Evolutionary conservation across 1,140 invertebrate genomes (phyloP).

Genomic region (Argopecten irradians): DNA sequence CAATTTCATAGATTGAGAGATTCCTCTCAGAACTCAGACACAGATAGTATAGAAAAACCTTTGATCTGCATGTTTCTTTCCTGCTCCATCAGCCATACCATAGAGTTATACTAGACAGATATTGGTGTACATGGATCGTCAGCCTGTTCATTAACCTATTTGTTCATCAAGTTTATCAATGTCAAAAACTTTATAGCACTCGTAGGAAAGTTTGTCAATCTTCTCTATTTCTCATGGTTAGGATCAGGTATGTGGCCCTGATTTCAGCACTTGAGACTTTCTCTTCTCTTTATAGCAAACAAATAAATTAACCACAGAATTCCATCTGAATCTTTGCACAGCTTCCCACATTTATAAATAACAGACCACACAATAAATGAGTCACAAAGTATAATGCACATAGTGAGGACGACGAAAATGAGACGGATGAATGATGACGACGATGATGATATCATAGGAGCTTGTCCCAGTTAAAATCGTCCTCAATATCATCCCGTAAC

Average conservation of each 20-base stretch:
- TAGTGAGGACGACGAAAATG: not conserved
- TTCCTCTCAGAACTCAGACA: no score
- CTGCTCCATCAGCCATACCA: no score
- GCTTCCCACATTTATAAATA: slow-evolving; percentile 22
- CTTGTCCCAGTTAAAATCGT: slow-evolving; percentile 70
- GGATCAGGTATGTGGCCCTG: not conserved
- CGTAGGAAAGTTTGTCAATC: not conserved
- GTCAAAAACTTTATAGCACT: not conserved
- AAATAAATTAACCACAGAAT: not conserved
- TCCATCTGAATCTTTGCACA: not conserved
- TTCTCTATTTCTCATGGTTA: not conserved
- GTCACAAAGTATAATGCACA: not conserved
- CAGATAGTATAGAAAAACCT: no score
- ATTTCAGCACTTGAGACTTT: not conserved
- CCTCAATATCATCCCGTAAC: slow-evolving; percentile 62
- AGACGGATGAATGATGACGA: not conserved
- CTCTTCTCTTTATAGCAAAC: not conserved
- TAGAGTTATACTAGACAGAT: no score
- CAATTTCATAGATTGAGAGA: no score
- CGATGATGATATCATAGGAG: slow-evolving; percentile 54
- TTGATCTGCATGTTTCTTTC: no score
- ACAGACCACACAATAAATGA: not conserved
- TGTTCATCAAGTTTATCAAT: no score
- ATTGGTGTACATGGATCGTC: no score
- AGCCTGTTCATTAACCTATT: no score